Conservation (phyloP, 2,113 vertebrate genomes). For the Notarius quadriscutis region DNA sequence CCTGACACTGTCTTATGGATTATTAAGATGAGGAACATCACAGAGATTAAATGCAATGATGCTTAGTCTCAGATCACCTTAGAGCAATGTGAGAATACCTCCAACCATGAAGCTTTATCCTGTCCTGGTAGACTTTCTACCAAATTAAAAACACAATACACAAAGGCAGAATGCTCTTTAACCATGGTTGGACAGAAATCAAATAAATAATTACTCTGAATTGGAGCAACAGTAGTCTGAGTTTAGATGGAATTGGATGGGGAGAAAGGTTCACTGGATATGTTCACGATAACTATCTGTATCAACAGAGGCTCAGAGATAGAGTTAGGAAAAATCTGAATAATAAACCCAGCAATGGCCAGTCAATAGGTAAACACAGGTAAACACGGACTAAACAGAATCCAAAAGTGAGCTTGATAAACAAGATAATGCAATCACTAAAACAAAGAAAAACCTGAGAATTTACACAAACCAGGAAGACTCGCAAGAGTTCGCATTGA, state of each 20-base stretch:
- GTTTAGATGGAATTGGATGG: background rate
- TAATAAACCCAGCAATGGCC: background rate
- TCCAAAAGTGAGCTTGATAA: background rate
- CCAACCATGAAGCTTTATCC: background rate
- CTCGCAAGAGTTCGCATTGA: background rate
- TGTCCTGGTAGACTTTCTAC: background rate
- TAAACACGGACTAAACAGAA: background rate
- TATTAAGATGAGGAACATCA: slow-evolving; percentile 36
- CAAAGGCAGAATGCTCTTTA: background rate
- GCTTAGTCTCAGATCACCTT: slow-evolving; percentile 26
- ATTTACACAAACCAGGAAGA: background rate
- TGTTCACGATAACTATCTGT: background rate
- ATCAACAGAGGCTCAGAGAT: background rate
- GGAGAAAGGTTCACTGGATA: background rate
- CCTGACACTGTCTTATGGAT: slow-evolving; percentile 14
- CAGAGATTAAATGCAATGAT: background rate
- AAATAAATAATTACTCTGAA: slow-evolving; percentile 1
- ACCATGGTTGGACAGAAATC: background rate
- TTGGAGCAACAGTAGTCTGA: background rate
- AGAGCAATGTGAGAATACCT: background rate
- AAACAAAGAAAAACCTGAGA: background rate
- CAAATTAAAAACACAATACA: background rate
- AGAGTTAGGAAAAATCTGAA: background rate
- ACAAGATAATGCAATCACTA: background rate
- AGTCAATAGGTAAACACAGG: background rate